phyloP scores from a whole-genome alignment of 2,797 vertebrate genomes.

The Cyclura pinguis region DNA sequence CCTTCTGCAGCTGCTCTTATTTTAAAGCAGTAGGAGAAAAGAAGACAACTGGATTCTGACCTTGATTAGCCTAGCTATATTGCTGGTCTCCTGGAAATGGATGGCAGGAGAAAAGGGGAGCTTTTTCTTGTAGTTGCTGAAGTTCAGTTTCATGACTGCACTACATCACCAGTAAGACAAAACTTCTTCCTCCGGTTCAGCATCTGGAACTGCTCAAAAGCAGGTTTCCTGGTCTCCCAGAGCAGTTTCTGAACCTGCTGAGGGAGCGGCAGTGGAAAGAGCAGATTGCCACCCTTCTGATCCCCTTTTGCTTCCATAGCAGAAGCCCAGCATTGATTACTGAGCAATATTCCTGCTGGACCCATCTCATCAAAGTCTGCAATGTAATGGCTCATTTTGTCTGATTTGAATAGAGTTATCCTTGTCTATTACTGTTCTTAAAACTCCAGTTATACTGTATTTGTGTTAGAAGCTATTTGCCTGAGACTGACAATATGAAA shows the following conservation, averaged over 20 bases:
- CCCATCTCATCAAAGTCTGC: background rate
- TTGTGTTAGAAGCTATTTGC: background rate
- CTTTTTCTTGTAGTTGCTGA: background rate
- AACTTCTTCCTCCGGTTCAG: background rate
- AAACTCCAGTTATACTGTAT: background rate
- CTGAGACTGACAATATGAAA: background rate
- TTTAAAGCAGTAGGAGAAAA: background rate
- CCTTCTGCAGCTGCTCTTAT: background rate
- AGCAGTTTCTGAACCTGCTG: background rate
- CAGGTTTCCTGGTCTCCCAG: background rate
- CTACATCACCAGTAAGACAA: background rate
- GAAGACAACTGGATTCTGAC: background rate
- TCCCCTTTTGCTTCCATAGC: background rate
- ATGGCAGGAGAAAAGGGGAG: background rate
- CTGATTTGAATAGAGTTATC: background rate
- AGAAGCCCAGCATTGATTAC: background rate
- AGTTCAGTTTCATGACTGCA: background rate
- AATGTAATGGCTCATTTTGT: background rate
- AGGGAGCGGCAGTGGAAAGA: too few relatives aligned
- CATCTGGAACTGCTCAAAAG: background rate
- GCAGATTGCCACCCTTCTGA: background rate
- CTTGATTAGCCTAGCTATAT: background rate
- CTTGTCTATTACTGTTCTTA: background rate
- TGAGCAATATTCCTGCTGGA: too few relatives aligned
- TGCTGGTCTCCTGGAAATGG: background rate